Evolutionary conservation across 1,140 invertebrate genomes (phyloP).

Genomic region (Nymphalis io): DNA sequence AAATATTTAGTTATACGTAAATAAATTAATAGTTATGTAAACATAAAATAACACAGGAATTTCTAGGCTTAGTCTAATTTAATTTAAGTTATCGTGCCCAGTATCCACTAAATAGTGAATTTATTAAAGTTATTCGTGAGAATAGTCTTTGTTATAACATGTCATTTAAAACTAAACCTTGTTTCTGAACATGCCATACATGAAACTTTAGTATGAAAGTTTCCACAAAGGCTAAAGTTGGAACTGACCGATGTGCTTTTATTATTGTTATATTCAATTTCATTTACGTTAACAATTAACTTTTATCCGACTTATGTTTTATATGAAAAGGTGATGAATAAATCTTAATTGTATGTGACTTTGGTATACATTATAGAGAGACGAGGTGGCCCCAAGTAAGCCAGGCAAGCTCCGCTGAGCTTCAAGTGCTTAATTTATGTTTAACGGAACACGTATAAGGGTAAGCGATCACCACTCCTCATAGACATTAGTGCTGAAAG

Average conservation of each 20-base stretch:
- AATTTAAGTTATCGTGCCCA: not conserved
- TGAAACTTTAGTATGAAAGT: constrained; percentile 23
- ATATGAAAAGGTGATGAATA: not conserved
- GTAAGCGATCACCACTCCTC: no score
- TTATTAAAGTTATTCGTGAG: not conserved
- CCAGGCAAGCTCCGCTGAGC: no score
- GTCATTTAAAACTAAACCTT: constrained; percentile 4
- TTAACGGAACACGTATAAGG: no score
- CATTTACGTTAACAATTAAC: constrained; percentile 11
- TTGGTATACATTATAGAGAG: no score
- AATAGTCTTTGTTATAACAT: constrained; percentile 18
- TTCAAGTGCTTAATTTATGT: no score
- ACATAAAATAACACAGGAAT: no score
- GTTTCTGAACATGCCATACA: constrained; percentile 21
- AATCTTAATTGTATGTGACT: not conserved
- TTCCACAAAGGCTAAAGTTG: constrained; percentile 19
- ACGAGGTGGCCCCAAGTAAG: no score
- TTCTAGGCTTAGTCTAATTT: no score
- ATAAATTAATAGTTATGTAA: no score
- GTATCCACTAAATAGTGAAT: not conserved
- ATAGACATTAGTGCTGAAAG: no score
- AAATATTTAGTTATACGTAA: no score
- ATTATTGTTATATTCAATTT: constrained; percentile 4
- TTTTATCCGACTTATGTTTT: not conserved
- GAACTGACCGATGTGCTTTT: not conserved